Evolutionary conservation across 2,888 invertebrate genomes (phyloP), one percentile per base, ranked within the genome.

Genomic region (Lithophane semibrunnea): DNA sequence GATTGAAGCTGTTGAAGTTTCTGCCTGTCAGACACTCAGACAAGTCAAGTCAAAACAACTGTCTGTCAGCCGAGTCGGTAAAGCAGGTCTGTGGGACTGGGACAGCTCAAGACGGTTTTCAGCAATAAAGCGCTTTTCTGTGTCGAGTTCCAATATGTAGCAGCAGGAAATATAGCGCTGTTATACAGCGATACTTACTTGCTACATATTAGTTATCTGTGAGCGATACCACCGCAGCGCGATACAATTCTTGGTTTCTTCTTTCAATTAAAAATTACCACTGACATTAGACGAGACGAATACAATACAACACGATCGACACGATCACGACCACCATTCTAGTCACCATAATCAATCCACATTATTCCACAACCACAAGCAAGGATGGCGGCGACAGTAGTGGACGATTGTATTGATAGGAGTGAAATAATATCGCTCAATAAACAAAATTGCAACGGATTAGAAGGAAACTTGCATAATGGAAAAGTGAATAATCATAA

Each of bases 331-430:
- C 5, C 37, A 37, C 37, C 37, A 37, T 37, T 37, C 37, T 37
- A 37, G 37, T 37, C 37, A 44, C 44, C 44, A 44, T 9, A 9
- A 9, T 37, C 37, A 37, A 37, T 5, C 37, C 37, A 37, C 37
- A 37, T 37, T 37, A 37, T 37, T 37, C 37, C 37, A 37, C 37
- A 29, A 29, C 29, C 80, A 90, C 75, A 92, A 93, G 91, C 75
- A 92, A 93, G 91, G 91, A 95, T 96, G 96, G 94, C 95, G 91
- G 92, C 92, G 83, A 90, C 88, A 56, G 88, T 86, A 69, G 82
- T 37, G 74, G 89, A 90, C 65, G 91, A 92, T 88, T 78, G 91
- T 92, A 91, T 88, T 9, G 84, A 88, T 69, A 65, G 79, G 44
- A 88, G 85, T 83, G 83, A 89, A 71, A 78, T 79, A 80, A 86